phyloP scores from a whole-genome alignment of 2,113 vertebrate species.

The Diadophis punctatus region DNA sequence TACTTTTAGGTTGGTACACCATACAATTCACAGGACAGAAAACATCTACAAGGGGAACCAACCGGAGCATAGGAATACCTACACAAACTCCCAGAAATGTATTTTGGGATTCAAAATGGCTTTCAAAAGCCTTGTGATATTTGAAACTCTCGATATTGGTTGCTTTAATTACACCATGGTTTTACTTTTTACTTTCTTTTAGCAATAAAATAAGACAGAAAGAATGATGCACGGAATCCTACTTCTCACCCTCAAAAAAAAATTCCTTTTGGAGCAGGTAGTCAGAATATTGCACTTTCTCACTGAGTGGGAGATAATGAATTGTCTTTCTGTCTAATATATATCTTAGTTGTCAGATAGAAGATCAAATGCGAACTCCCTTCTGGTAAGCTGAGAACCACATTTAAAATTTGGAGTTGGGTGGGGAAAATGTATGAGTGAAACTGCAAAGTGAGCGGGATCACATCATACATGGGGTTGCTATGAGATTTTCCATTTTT shows the following conservation, averaged over 20 bases:
- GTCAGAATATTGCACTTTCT: background rate
- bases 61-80: conserved; percentile 4
- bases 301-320: background rate
- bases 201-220: background rate
- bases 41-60: conserved; percentile 6
- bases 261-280: background rate
- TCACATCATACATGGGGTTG: background rate
- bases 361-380: background rate
- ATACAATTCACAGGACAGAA: background rate
- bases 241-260: background rate
- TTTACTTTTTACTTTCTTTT: background rate
- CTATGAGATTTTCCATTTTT: background rate
- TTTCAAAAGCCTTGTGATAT: conserved; percentile 17
- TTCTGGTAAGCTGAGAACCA: background rate
- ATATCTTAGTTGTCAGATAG: background rate
- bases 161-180: conserved; percentile 3
- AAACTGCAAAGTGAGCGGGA: background rate
- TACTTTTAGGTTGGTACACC: background rate
- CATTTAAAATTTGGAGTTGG: background rate
- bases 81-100: background rate
- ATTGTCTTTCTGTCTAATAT: background rate
- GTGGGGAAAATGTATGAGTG: background rate
- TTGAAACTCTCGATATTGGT: background rate
- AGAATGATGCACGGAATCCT: background rate
- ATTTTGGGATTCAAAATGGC: background rate